Base-by-base conservation (phyloP, 2,113 vertebrate species). In the Triplophysa tibetana region DNA sequence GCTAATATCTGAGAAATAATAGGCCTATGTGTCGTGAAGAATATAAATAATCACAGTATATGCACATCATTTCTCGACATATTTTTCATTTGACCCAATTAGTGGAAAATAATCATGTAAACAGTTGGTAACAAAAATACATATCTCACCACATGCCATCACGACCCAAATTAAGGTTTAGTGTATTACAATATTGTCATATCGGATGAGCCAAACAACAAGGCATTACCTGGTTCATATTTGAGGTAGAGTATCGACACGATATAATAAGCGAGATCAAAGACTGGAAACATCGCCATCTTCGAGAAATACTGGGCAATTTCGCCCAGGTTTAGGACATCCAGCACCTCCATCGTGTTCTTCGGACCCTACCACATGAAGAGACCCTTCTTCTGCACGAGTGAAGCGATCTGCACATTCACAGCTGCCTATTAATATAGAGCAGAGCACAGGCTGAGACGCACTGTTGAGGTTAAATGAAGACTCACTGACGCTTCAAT, bases 231-330 rank as follows among this genome's bases (percentile, higher is more conserved):
- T 89, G 96, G 95, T 89, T 99, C 96, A 87, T 97, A 98, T 88
- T 96, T 98, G 90, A 99, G 95, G 93, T 98, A 99, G 87, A 99
- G 94, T 84, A 99, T 91, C 85, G 97, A 98, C 84, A 98, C 94
- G 86, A 98, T 95, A 92, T 97, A 99, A 83, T 98, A 98, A 21
- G 96, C 96, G 29, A 98, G 86, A 88, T 99, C 97, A 89, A 99
- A 99, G 0, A 97, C 91, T 0, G 97, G 97, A 91, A 98, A 99
- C 87, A 98, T 93, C 65, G 95, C 95, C 86, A 98, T 91, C 87
- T 95, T 93, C 45, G 97, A 95, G 91, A 98, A 98, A 85, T 93
- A 92, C 26, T 93, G 93, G 80, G 95, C 91, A 70, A 95, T 87
- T 78, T 98, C 97, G 80, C 93, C 94, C 88, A 97, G 85, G 90